Evolutionary conservation across 2,888 invertebrate genomes (phyloP).

Genomic region (Ochropleura leucogaster): DNA sequence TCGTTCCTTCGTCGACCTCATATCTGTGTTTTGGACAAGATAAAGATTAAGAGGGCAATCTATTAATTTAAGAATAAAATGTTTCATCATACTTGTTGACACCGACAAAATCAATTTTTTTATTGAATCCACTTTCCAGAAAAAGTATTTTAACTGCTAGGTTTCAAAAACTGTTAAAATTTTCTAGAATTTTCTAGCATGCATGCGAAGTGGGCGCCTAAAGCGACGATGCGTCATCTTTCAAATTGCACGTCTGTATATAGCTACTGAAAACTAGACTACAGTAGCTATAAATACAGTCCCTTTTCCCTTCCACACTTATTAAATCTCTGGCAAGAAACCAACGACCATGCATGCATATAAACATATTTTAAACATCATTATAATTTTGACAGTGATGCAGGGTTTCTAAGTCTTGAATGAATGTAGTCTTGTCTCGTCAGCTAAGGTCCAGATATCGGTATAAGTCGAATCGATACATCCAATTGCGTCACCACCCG

Average conservation of each 20-base stretch:
- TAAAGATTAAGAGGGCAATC: too few relatives aligned
- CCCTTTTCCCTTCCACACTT: background rate
- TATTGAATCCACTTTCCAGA: background rate
- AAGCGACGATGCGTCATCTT: slow-evolving; percentile 44
- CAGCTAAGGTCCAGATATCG: slow-evolving; percentile 48
- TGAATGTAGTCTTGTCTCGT: slow-evolving; percentile 14
- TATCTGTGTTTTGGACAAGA: too few relatives aligned
- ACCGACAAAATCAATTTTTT: background rate
- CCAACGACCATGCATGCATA: background rate
- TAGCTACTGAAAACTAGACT: background rate
- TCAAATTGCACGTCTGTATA: slow-evolving; percentile 19
- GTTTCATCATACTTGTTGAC: too few relatives aligned
- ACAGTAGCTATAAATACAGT: background rate
- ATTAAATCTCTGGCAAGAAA: background rate
- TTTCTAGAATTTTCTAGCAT: slow-evolving; percentile 28
- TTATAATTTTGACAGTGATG: background rate
- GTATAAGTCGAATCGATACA: slow-evolving; percentile 77
- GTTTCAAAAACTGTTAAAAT: background rate
- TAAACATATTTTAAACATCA: too few relatives aligned
- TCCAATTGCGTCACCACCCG: slow-evolving; percentile 79
- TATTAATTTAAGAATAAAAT: too few relatives aligned
- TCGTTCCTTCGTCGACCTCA: too few relatives aligned
- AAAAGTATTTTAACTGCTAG: background rate
- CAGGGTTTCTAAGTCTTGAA: slow-evolving; percentile 3
- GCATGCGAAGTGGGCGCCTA: slow-evolving; percentile 8